A percentile compares a stretch with the other conserved stretches of the same genome.
phyloP scores from a whole-genome alignment of 2,797 vertebrate genomes.

The Neomorphus geoffroyi region DNA sequence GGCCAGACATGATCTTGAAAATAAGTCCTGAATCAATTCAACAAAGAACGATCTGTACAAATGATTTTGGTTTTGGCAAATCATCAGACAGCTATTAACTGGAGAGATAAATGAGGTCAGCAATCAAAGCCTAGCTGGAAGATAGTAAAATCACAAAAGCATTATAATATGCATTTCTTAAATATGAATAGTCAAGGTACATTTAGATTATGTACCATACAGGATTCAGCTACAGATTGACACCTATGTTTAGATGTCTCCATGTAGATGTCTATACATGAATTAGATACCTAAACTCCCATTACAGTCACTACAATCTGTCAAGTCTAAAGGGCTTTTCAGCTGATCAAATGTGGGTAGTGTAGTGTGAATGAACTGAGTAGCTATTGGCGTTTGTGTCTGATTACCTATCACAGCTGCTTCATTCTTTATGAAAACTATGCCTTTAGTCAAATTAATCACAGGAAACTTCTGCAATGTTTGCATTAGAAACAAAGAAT shows the following conservation, averaged over 20 bases:
- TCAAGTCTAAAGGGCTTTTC: background rate
- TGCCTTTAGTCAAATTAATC: background rate
- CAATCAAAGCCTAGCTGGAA: background rate
- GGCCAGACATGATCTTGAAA: slow-evolving; percentile 36
- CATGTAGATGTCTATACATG: background rate
- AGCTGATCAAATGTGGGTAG: background rate
- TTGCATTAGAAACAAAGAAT: background rate
- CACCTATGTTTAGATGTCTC: background rate
- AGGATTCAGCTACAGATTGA: background rate
- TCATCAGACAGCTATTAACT: slow-evolving; percentile 23
- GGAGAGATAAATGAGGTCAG: slow-evolving; percentile 34
- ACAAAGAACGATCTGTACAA: slow-evolving; percentile 15
- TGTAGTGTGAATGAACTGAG: background rate
- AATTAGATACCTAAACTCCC: background rate
- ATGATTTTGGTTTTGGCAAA: slow-evolving; percentile 41
- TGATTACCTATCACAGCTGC: background rate
- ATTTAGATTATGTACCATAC: background rate
- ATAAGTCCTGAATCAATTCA: slow-evolving; percentile 22
- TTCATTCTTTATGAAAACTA: background rate
- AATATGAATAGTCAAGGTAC: slow-evolving; percentile 12
- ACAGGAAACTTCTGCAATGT: background rate
- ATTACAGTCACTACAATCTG: background rate
- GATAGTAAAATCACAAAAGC: slow-evolving; percentile 12
- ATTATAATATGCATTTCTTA: slow-evolving; percentile 24
- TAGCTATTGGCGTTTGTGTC: background rate